Percentiles rank a stretch among this genome's conserved stretches.
Evolutionary conservation across 2,113 vertebrate genomes (phyloP).

Genomic region (Grammomys surdaster): DNA sequence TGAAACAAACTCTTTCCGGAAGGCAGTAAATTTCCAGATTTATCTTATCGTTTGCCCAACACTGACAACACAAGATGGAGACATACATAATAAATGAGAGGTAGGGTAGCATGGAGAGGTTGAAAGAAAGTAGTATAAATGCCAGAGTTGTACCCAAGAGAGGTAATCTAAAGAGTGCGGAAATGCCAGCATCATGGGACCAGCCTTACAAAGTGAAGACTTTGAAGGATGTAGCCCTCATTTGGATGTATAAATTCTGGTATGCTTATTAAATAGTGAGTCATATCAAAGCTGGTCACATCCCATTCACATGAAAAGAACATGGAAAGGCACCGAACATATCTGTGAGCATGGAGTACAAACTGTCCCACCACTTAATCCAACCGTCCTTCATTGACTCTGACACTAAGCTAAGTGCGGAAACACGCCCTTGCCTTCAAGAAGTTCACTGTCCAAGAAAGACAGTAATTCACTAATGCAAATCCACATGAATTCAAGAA

Average conservation of each 20-base stretch:
- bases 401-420: neutral
- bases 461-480: neutral
- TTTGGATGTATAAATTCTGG: conserved; percentile 47
- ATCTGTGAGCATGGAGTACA: neutral
- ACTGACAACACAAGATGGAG: neutral
- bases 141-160: neutral
- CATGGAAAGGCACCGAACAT: neutral
- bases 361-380: neutral
- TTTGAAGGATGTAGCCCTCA: conserved; percentile 52
- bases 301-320: conserved; percentile 1
- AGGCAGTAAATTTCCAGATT: conserved; percentile 8
- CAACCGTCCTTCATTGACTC: neutral
- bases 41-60: neutral
- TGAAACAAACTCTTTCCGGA: conserved; percentile 52
- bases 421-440: neutral
- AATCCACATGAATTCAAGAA: neutral
- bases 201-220: neutral
- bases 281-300: conserved; percentile 40
- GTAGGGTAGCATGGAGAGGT: neutral
- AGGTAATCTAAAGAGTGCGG: neutral
- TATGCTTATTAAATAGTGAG: conserved; percentile 58
- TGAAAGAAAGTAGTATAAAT: neutral
- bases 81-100: neutral
- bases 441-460: neutral
- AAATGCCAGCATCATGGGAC: neutral